Base-by-base conservation (phyloP, 2,888 invertebrate species). In the Caradrina kadenii region DNA sequence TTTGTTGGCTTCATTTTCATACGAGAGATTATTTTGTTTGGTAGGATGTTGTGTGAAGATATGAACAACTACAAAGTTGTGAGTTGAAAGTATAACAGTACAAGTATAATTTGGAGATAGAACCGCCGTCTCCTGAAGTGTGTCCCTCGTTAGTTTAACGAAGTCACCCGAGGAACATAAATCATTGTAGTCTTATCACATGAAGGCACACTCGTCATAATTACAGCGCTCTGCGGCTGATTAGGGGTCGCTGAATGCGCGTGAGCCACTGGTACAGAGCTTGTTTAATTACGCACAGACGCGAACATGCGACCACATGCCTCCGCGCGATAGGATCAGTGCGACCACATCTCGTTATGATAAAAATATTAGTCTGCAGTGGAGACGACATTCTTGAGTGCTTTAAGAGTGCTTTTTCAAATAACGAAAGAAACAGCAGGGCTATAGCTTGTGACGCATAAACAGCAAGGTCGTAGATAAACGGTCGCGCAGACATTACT, bases 281-380 rank as follows among this genome's bases (percentile, higher is more conserved):
- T 67, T 48, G 55, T 62, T 61, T 80, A 74, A 64, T 79, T 69
- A 75, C 59, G 39, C 55, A 50, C 35, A 50, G 39, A 17, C 35
- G 39, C 55, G 54, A 31, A 35, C 50, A 52, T 53, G 60, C 50
- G 42, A 53, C 50, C 53, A 53, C 64, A 66, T 63, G 65, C 63
- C 52, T 42, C n/a, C 17, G 35, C 22, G 63, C 35, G 58, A 78
- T 81, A 81, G 58, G 63, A 77, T 79, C 73, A 73, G 62, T 56
- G 56, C 60, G 31, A 49, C 60, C 67, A 73, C 70, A 13, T 66
- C 67, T 77, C 56, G 68, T 61, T 72, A 68, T 68, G 73, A 77
- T 69, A 77, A 56, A 31, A 31, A 68, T 62, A 60, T n/a, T 77
- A 54, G 77, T 63, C 63, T 55, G 49, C 39, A 15, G 21, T 26